Percentiles rank a stretch among this genome's conserved stretches.
These are phyloP conservation scores for Corythoichthys haematopterus DNA, from an alignment of 2,113 vertebrate species.

Conservation along the genomic window DNA sequence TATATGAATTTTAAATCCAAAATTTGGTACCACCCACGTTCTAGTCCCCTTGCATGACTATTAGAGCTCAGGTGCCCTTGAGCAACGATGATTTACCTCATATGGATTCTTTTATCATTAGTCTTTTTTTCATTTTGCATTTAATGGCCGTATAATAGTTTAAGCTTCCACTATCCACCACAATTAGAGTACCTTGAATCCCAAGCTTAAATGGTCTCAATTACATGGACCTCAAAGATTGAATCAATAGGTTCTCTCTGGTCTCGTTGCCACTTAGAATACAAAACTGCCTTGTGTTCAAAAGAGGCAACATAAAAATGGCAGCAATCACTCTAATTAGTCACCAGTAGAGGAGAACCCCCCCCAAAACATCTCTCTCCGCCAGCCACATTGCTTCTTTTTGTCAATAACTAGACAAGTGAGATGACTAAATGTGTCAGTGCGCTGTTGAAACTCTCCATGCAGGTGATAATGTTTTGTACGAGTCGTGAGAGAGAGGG, in stretches of 20 bases:
- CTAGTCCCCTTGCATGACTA: too few relatives aligned
- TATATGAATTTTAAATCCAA: too few relatives aligned
- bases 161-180: not conserved
- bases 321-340: slow-evolving; percentile 36
- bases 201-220: not conserved
- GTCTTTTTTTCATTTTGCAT: too few relatives aligned
- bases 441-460: slow-evolving; percentile 23
- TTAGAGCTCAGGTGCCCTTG: too few relatives aligned
- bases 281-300: slow-evolving; percentile 30
- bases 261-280: slow-evolving; percentile 39
- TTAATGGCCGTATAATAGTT: too few relatives aligned
- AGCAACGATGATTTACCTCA: too few relatives aligned
- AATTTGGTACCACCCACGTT: too few relatives aligned
- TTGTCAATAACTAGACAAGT: slow-evolving; percentile 55
- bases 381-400: slow-evolving; percentile 21
- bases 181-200: too few relatives aligned
- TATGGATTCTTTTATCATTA: too few relatives aligned
- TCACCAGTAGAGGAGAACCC: slow-evolving; percentile 31
- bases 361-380: not conserved
- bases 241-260: not conserved
- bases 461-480: slow-evolving; percentile 36
- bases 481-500: slow-evolving; percentile 35
- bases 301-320: slow-evolving; percentile 13
- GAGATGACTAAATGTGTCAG: slow-evolving; percentile 54
- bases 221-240: not conserved